Evolutionary conservation across 2,888 invertebrate species (phyloP).

Genomic region (Caprella mutica): DNA sequence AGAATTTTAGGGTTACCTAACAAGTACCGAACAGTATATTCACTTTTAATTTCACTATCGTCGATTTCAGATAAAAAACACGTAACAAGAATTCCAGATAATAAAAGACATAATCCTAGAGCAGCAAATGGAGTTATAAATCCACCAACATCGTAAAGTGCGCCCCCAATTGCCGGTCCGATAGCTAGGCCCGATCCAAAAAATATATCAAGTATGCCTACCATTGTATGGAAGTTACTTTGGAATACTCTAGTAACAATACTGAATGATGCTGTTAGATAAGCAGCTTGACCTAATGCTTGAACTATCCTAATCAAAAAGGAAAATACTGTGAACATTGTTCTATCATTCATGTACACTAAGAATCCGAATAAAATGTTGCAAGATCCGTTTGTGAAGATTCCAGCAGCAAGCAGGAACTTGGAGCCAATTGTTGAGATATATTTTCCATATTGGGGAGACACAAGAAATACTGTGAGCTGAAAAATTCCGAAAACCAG

Average conservation of each 20-base stretch:
- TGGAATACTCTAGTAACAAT: slow-evolving; percentile 81
- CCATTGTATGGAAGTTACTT: slow-evolving; percentile 68
- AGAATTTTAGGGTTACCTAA: slow-evolving; percentile 53
- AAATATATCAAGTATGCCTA: slow-evolving; percentile 78
- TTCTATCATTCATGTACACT: slow-evolving; percentile 51
- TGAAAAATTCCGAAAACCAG: slow-evolving; percentile 79
- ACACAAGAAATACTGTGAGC: slow-evolving; percentile 65
- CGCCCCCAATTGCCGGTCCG: slow-evolving; percentile 80
- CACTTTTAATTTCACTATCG: not conserved
- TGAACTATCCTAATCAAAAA: slow-evolving; percentile 52
- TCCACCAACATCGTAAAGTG: slow-evolving; percentile 64
- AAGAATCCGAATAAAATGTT: slow-evolving; percentile 67
- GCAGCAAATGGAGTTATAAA: slow-evolving; percentile 69
- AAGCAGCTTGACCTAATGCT: slow-evolving; percentile 74
- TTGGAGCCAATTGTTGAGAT: slow-evolving; percentile 67
- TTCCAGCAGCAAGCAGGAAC: slow-evolving; percentile 65
- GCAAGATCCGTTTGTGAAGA: slow-evolving; percentile 67
- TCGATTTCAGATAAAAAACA: slow-evolving; percentile 51
- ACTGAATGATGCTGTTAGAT: slow-evolving; percentile 72
- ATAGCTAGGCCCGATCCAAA: slow-evolving; percentile 77
- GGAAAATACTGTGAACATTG: slow-evolving; percentile 47
- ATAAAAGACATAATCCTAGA: slow-evolving; percentile 59
- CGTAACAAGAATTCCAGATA: slow-evolving; percentile 61
- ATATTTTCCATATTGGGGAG: slow-evolving; percentile 61
- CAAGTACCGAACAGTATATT: slow-evolving; percentile 47